Conservation (phyloP, 2,888 invertebrate genomes). For the Atrina japonica region DNA sequence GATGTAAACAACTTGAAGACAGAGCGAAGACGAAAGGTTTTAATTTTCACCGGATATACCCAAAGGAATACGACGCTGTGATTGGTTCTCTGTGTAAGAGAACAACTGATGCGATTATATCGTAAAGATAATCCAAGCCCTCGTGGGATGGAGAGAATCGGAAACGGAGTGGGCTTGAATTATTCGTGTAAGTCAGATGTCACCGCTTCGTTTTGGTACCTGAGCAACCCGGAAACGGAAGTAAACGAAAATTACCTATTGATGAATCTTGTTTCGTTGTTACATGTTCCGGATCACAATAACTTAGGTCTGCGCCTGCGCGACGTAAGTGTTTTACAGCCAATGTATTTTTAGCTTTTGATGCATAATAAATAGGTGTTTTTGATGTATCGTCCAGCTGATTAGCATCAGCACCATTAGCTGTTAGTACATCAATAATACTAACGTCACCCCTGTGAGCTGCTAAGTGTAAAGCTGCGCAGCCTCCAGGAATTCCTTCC, state of each 20-base stretch:
- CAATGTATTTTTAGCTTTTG: conserved; percentile 60
- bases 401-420: conserved; percentile 62
- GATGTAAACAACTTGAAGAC: too few relatives aligned
- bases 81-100: too few relatives aligned
- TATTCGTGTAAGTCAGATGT: too few relatives aligned
- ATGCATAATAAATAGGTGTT: conserved; percentile 69
- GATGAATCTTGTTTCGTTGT: background rate
- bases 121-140: too few relatives aligned
- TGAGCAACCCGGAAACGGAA: conserved; percentile 43
- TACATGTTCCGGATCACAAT: conserved; percentile 38
- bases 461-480: conserved; percentile 71
- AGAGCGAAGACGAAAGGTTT: too few relatives aligned
- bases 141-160: too few relatives aligned
- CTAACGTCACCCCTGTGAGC: conserved; percentile 73
- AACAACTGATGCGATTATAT: too few relatives aligned
- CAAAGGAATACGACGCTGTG: too few relatives aligned
- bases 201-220: conserved; percentile 30
- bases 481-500: conserved; percentile 68
- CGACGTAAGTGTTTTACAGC: conserved; percentile 66
- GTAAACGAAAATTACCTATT: conserved; percentile 16
- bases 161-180: too few relatives aligned
- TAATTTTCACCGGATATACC: too few relatives aligned
- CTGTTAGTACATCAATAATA: conserved; percentile 65
- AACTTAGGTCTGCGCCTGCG: conserved; percentile 66
- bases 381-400: conserved; percentile 53